These are phyloP conservation scores for Hemichromis elongatus DNA, from an alignment of 2,113 vertebrate genomes.

Conservation along the genomic window DNA sequence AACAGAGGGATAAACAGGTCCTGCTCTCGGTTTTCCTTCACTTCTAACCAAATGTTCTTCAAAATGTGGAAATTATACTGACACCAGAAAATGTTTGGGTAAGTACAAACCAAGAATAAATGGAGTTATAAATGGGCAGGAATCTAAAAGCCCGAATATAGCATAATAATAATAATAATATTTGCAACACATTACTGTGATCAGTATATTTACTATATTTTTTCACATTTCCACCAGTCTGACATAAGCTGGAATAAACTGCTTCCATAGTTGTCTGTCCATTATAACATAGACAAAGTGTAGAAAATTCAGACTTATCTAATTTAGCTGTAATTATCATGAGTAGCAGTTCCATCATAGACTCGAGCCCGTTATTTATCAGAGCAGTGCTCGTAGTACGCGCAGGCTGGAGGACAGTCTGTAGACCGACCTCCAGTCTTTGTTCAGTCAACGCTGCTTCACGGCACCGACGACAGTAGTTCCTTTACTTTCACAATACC, in stretches of 20 bases:
- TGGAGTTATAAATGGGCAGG: background rate
- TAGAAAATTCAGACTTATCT: accelerated
- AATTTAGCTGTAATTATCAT: background rate
- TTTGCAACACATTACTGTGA: background rate
- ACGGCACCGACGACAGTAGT: background rate
- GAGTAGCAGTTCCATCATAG: accelerated
- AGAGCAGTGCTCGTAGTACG: accelerated
- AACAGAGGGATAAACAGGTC: constrained; percentile 2
- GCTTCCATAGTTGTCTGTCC: background rate
- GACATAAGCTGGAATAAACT: accelerated
- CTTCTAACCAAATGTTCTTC: background rate
- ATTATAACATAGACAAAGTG: background rate
- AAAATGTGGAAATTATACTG: background rate
- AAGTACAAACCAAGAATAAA: background rate
- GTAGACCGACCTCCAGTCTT: background rate
- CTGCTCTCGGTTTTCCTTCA: background rate
- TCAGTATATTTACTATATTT: background rate
- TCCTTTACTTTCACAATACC: background rate
- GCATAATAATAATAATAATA: no score
- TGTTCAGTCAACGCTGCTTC: background rate
- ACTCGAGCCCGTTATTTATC: background rate
- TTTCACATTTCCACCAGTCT: background rate
- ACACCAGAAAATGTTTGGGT: background rate
- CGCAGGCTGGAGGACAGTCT: background rate
- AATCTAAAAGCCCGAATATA: background rate